A percentile compares a stretch with the other conserved stretches of the same genome.
Evolutionary conservation across 2,888 invertebrate species (phyloP).

Genomic region (Eupithecia dodoneata): DNA sequence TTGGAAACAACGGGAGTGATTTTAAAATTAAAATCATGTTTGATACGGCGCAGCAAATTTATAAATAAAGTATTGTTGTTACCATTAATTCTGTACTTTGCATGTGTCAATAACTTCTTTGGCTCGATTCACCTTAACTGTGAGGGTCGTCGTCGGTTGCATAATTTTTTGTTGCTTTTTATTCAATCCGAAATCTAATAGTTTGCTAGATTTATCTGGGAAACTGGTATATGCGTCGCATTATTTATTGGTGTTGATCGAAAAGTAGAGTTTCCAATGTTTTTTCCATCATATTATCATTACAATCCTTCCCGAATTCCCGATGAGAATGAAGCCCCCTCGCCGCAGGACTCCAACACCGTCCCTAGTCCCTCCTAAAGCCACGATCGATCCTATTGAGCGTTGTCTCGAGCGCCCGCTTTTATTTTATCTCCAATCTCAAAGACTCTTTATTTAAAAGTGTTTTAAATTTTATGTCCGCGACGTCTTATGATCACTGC

Average conservation of each 20-base stretch:
- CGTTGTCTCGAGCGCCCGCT: slow-evolving; percentile 22
- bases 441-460: slow-evolving; percentile 39
- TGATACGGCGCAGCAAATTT: slow-evolving; percentile 45
- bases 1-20: slow-evolving; percentile 59
- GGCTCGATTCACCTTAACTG: slow-evolving; percentile 29
- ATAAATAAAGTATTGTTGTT: slow-evolving; percentile 62
- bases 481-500: slow-evolving; percentile 39
- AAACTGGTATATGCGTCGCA: neutral
- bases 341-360: slow-evolving; percentile 17
- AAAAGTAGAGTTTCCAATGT: neutral
- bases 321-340: slow-evolving; percentile 9
- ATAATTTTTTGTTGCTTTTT: neutral
- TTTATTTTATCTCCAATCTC: slow-evolving; percentile 38
- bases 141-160: neutral
- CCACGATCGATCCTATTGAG: slow-evolving; percentile 34
- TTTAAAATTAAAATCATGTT: slow-evolving; percentile 63
- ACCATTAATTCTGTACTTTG: slow-evolving; percentile 51
- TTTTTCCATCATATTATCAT: neutral
- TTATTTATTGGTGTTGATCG: neutral
- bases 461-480: slow-evolving; percentile 38
- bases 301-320: neutral
- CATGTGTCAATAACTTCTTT: slow-evolving; percentile 60
- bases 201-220: no score
- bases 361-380: slow-evolving; percentile 19
- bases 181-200: neutral